Base-by-base conservation (phyloP, 2,888 invertebrate genomes). In the Archips crataeganus region DNA sequence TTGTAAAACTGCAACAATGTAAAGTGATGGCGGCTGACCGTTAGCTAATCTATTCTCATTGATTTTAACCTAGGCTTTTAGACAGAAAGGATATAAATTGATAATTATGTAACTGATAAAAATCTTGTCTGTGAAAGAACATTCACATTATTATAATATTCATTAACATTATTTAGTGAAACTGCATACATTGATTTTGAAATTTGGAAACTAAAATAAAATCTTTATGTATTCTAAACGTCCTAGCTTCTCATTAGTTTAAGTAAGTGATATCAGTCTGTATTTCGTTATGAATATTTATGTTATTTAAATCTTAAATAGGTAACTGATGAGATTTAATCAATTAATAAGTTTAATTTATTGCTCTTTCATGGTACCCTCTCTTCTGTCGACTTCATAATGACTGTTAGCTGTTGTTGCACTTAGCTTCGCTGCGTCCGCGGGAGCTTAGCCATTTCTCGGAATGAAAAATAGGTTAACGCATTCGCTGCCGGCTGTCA, bases 161-260 rank as follows among this genome's bases (percentile, higher is more conserved):
- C 54, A 54, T 32, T 57, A 57, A 11, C 54, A 54, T 32, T 57
- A 57, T 32, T 32, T 4, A 32, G 49, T 61, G 39, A 62, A 70
- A 68, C 68, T n/a, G 67, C 45, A 34, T 49, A 39, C 36, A 60
- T 60, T 6, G 47, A 60, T 60, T 54, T 39, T 39, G 34, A 23
- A 57, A 45, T 45, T 45, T 45, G 45, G 45, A 45, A 45, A 45
- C 39, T 39, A 39, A 39, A 45, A 54, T 23, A 6, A 5, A 23
- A 57, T 57, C 57, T 57, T 32, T 57, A 32, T 32, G 32, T 11
- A 57, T 32, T 57, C 32, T 9, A 23, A 54, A 54, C 23, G n/a
- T 57, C 32, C 32, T 57, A 11, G 57, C 57, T 54, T 8, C 49
- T 54, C 51, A 54, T 54, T 57, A 32, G 32, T 11, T 57, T 54